Evolutionary conservation across 2,888 invertebrate species (phyloP), one percentile per base, ranked within the genome.

Genomic region (Trichopoda pennipes): DNA sequence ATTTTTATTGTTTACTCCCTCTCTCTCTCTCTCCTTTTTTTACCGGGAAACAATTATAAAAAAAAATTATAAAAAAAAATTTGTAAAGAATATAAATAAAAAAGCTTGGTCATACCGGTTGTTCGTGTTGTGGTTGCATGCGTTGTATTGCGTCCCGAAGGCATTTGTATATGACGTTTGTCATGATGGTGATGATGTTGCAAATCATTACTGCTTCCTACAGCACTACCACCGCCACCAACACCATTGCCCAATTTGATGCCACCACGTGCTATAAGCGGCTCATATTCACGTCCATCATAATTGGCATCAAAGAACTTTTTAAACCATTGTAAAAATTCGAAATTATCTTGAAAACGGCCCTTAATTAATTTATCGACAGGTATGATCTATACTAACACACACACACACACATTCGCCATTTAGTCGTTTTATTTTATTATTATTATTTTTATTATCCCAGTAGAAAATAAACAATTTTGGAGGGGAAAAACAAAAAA

Each of bases 271-370:
- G 96, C 96, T 85, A 96, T 96, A 85, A 96, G 92, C 72, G 98
- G 97, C 91, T 99, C 97, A 92, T 99, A 99, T 87, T 98, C 98
- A 88, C 96, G 95, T 86, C 98, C 99, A 92, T 98, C 98, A 92
- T 99, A 99, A 93, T 99, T 99, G 87, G 99, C 99, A 93, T 99
- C 99, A 92, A 99, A 99, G 93, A 99, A 99, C 92, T 99, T 99
- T 94, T 99, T 99, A 94, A 99, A 99, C 99, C 99, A 99, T 94
- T 99, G 99, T 88, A 99, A 95, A 93, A 99, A 99, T 93, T 99
- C 99, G 94, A 99, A 99, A 94, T 99, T 99, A 93, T 99, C 99
- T 94, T 99, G 99, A 93, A 99, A 99, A 90, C 98, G 95, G 90
- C 98, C 99, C 93, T 99, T 99, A 92, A 99, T 98, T 93, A 99